These are phyloP conservation scores for Dascyllus trimaculatus DNA, from an alignment of 2,113 vertebrate genomes.

Conservation along the genomic window DNA sequence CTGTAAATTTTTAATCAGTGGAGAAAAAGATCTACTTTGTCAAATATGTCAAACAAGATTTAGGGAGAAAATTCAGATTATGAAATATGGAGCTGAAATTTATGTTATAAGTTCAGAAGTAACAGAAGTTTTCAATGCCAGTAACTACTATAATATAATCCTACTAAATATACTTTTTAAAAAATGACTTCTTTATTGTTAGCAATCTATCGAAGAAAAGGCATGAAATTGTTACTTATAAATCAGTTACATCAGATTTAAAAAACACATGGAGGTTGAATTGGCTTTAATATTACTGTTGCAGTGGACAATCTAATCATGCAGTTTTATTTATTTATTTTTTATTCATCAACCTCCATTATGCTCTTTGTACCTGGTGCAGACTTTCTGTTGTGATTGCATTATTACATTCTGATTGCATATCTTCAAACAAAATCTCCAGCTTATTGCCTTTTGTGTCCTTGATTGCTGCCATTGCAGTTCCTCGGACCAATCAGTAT, in stretches of 20 bases:
- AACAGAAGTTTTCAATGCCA: neutral
- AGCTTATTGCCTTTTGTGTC: constrained; percentile 56
- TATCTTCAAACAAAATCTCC: constrained; percentile 54
- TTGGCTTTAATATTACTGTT: constrained; percentile 14
- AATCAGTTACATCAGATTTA: constrained; percentile 1
- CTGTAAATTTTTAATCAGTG: constrained; percentile 69
- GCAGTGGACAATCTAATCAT: constrained; percentile 41
- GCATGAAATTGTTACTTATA: neutral
- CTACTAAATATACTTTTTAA: neutral
- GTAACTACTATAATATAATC: neutral
- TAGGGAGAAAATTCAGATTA: constrained; percentile 36
- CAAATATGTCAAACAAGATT: constrained; percentile 59
- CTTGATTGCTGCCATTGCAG: constrained; percentile 63
- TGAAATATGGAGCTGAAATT: constrained; percentile 44
- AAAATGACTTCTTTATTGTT: constrained; percentile 1
- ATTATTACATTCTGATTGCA: constrained; percentile 72
- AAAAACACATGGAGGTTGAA: constrained; percentile 38
- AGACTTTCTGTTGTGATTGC: constrained; percentile 64
- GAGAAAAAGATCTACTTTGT: constrained; percentile 58
- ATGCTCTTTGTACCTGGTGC: constrained; percentile 52
- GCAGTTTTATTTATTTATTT: constrained; percentile 21
- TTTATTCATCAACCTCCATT: constrained; percentile 34
- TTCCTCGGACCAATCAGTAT: constrained; percentile 61
- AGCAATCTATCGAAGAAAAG: neutral
- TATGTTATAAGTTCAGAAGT: neutral